Conservation (phyloP, 2,113 vertebrate species). For the Mastomys coucha region DNA sequence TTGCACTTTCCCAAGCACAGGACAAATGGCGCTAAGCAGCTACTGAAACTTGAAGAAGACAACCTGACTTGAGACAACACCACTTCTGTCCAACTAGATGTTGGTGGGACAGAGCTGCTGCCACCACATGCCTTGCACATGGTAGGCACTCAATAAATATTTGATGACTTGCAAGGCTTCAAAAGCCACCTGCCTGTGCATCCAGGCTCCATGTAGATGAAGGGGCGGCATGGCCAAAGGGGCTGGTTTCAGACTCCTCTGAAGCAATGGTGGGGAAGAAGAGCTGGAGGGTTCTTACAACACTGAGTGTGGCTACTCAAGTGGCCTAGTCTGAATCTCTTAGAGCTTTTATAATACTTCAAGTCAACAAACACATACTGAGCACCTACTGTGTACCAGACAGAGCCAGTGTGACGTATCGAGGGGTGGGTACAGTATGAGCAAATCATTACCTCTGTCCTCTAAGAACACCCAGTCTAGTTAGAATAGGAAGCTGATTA, state of each 20-base stretch:
- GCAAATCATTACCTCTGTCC: constrained; percentile 38
- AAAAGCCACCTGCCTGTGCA: not conserved
- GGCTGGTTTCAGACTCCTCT: not conserved
- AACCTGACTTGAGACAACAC: not conserved
- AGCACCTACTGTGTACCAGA: constrained; percentile 59
- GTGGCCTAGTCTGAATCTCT: not conserved
- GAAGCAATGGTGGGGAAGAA: not conserved
- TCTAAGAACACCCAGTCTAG: constrained; percentile 1
- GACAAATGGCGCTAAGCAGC: not conserved
- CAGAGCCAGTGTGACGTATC: not conserved
- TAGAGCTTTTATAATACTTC: not conserved
- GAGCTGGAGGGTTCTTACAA: not conserved
- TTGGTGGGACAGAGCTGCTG: not conserved
- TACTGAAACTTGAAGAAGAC: not conserved
- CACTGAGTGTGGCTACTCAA: not conserved
- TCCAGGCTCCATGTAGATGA: not conserved
- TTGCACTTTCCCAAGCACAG: constrained; percentile 11
- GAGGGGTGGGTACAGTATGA: not conserved
- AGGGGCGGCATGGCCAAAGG: not conserved
- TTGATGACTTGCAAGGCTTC: not conserved
- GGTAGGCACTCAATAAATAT: constrained; percentile 69
- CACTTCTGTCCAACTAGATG: not conserved
- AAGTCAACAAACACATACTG: constrained; percentile 62
- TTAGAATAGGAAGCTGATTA: not conserved
- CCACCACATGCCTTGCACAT: constrained; percentile 26